Base-by-base conservation (phyloP, 1,140 invertebrate species). In the Wiebesia pumilae region DNA sequence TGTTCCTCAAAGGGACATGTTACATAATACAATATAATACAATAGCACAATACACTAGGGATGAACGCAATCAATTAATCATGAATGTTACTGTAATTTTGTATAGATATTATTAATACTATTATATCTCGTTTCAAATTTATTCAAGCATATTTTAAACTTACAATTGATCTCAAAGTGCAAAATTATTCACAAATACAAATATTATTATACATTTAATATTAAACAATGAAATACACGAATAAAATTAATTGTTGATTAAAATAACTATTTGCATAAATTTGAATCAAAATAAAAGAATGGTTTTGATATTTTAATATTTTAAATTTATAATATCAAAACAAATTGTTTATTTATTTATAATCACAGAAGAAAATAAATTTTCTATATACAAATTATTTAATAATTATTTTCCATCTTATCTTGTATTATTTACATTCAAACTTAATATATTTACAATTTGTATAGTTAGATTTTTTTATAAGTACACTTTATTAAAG, bases 301-400 rank as follows among this genome's bases (percentile, higher is more conserved):
- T 71, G 12, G 12, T 24, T 43, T 75, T 43, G 79, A 87, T 83
- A 87, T 87, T 85, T 62, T 83, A 80, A 84, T 77, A 40, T 89
- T 87, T 79, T 19, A 75, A 82, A 77, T 35, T 88, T 75, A 82
- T 87, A 88, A 87, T 87, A 87, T 81, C 65, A 81, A 87, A 82
- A 79, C 3, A 62, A 62, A 33, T 14, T 69, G 19, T 62, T 62
- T 43, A 75, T 87, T 85, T 85, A 87, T 87, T 80, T 58, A 62
- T 21, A 62, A 62, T 75, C 30, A 75, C 67, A 83, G 27, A 86
- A 84, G 35, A 83, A 71, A 87, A 87, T 88, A 87, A 62, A 43
- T 85, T 62, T 82, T 81, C 73, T 47, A 87, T 84, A 58, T 85
- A 83, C 35, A 78, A 69, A 79, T 67, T 86, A 73, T 54, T 69